Base-by-base conservation (phyloP, 2,888 invertebrate species). In the Scaeva pyrastri region DNA sequence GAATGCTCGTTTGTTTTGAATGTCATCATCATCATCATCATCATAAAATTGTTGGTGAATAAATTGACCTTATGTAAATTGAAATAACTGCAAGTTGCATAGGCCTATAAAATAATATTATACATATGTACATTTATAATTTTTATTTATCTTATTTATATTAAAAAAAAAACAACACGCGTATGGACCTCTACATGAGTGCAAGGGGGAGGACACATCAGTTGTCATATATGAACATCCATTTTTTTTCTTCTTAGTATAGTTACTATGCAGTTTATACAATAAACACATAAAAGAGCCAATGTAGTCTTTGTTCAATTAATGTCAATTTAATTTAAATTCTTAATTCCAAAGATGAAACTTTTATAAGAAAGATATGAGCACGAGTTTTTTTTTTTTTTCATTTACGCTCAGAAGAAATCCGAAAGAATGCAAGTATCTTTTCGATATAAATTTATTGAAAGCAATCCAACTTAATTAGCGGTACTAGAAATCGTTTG, bases 271-370 rank as follows among this genome's bases (percentile, higher is more conserved):
- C 11, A 78, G 45, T 48, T 11, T n/a, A 31, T 31, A 39, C 23
- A 70, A 45, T 66, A 31, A 50, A 79, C 41, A 58, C 39, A 64
- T 39, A 48, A 39, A 7, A 39, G 66, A 60, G 43, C 43, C 50
- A 26, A 56, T 41, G 64, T 39, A 52, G 43, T 56, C 14, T 74
- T 26, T 52, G 55, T 75, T 75, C 84, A 84, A 74, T 84, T 84
- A 74, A 79, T 66, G 64, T 58, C 84, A 84, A 84, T 84, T 84
- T 58, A 78, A 76, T 78, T 79, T 74, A 66, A 84, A 83, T 70
- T 70, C 48, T 73, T 26, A 72, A 77, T 52, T 76, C 66, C 43
- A n/a, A 19, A 50, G 16, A 16, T 4, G 43, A 21, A 31, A 19
- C 41, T 43, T 1, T 16, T 45, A 45, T 3, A 43, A 60, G 52